A percentile compares a stretch with the other conserved stretches of the same genome.
Evolutionary conservation across 2,113 vertebrate genomes (phyloP).

Genomic region (Eptesicus fuscus): DNA sequence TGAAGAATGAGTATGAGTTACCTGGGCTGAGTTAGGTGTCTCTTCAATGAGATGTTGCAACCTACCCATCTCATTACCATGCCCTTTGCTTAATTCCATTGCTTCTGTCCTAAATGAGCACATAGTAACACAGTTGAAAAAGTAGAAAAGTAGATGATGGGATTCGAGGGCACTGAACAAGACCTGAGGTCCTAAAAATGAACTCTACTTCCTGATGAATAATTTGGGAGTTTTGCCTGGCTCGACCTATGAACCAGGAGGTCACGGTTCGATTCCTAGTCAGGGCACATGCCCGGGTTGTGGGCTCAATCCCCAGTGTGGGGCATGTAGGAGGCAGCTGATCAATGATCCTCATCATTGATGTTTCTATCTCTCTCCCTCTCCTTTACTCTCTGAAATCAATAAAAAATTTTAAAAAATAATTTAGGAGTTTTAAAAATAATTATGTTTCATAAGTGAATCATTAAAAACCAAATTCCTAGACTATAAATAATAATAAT

Average conservation of each 20-base stretch:
- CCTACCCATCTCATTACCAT: accelerated
- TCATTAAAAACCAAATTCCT: background rate
- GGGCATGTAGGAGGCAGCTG: no score
- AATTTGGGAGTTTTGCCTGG: background rate
- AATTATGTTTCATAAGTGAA: background rate
- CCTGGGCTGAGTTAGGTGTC: background rate
- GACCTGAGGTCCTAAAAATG: background rate
- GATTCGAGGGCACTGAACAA: background rate
- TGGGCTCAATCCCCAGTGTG: no score
- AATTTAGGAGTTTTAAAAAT: background rate
- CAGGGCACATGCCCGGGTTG: no score
- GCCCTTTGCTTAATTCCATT: background rate
- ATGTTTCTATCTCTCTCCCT: no score
- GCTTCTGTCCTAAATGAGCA: background rate
- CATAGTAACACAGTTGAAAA: background rate
- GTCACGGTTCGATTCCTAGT: no score
- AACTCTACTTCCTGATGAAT: background rate
- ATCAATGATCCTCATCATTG: no score
- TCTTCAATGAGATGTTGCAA: background rate
- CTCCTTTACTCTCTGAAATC: no score
- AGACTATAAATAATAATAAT: background rate
- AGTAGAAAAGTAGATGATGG: background rate
- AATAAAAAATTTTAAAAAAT: background rate
- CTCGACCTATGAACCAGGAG: no score
- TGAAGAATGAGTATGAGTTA: background rate